phyloP scores from a whole-genome alignment of 2,113 vertebrate genomes.

The Varanus komodoensis region DNA sequence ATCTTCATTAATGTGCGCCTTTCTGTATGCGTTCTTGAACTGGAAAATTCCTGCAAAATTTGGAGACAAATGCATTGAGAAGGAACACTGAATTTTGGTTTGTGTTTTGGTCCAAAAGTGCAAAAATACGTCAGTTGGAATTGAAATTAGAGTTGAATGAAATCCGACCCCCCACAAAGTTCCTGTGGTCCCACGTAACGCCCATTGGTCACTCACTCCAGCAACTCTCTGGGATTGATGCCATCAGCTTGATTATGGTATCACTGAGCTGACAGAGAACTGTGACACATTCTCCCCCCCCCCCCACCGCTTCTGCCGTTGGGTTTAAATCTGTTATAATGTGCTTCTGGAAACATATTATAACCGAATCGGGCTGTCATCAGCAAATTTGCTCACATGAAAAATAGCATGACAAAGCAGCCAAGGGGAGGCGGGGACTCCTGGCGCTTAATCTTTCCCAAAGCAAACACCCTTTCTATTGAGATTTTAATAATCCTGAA shows the following conservation, averaged over 20 bases:
- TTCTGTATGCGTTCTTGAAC: too few species aligned
- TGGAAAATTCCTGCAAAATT: too few species aligned
- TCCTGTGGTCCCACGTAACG: too few species aligned
- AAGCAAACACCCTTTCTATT: constrained; percentile 39
- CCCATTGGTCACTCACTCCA: too few species aligned
- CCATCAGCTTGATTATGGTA: neutral
- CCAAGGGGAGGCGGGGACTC: constrained; percentile 31
- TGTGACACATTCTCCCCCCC: too few species aligned
- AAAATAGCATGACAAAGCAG: constrained; percentile 12
- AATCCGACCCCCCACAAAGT: neutral
- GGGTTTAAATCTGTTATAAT: neutral
- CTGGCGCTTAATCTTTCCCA: neutral
- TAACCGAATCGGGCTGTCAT: constrained; percentile 32
- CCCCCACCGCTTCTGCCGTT: neutral
- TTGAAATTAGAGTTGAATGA: too few species aligned
- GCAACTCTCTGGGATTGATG: neutral
- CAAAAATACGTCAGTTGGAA: too few species aligned
- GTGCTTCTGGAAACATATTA: neutral
- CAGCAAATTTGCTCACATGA: constrained; percentile 41
- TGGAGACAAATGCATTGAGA: too few species aligned
- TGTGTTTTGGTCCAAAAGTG: too few species aligned
- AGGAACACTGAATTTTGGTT: too few species aligned
- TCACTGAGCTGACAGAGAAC: neutral
- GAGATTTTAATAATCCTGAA: constrained; percentile 63
- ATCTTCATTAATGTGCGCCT: too few species aligned